These are phyloP conservation scores for Herpetotheres cachinnans DNA, from an alignment of 2,113 vertebrate genomes.

Conservation along the genomic window DNA sequence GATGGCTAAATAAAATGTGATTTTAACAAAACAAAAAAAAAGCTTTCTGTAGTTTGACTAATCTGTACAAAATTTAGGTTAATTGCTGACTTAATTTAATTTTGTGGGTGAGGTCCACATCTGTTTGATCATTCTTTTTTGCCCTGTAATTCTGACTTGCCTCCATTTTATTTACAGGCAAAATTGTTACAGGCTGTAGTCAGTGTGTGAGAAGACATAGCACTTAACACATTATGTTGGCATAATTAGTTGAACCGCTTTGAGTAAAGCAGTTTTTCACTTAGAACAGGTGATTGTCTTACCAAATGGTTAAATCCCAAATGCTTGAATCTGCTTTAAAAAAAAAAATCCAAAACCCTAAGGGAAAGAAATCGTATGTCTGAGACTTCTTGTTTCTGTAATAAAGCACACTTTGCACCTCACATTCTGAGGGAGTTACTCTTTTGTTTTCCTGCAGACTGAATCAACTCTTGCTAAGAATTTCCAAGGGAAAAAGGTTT, in stretches of 20 bases:
- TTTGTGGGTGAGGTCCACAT: neutral
- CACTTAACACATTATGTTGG: neutral
- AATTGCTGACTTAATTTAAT: neutral
- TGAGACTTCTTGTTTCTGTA: neutral
- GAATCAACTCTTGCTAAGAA: constrained; percentile 80
- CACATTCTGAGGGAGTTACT: neutral
- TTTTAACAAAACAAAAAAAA: neutral
- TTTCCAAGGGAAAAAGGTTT: constrained; percentile 80
- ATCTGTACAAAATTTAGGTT: neutral
- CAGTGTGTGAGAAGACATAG: neutral
- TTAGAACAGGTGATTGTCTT: neutral
- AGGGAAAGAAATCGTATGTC: neutral
- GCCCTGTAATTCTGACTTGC: neutral
- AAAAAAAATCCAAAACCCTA: neutral
- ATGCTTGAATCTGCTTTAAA: neutral
- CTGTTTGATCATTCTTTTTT: neutral
- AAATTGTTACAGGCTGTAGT: neutral
- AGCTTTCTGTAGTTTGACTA: neutral
- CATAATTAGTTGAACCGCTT: neutral
- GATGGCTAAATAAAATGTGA: neutral
- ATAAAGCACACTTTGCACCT: neutral
- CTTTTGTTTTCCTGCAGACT: constrained; percentile 73
- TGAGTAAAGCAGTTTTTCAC: neutral
- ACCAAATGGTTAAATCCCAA: neutral
- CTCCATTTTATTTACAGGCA: neutral